Base-by-base conservation (phyloP, 2,797 vertebrate species). In the Chaunax sp. region DNA sequence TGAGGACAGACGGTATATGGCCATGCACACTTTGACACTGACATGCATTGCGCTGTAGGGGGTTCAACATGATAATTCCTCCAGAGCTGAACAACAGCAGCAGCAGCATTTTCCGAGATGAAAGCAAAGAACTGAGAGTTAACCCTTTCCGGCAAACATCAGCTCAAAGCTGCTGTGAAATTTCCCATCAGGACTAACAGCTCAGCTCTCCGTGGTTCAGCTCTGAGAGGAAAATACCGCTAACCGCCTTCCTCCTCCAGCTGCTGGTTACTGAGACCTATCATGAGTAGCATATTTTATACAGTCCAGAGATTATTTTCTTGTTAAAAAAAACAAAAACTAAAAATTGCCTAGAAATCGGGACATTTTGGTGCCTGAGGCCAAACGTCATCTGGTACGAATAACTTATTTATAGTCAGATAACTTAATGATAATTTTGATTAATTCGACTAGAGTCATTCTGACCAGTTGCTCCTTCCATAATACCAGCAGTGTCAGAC, bases 101-200 rank as follows among this genome's bases (percentile, higher is more conserved):
- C 80, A 64, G 61, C 76, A 84, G 64, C 79, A 35, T 78, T 86
- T 86, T 52, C 9, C 9, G 60, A 82, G 82, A 85, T 87, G 81
- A 87, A 81, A 85, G 83, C 58, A 41, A 33, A 62, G 79, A 70
- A 70, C 38, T 12, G 51, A 75, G 69, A 6, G 40, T 84, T 84
- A 87, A 89, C 82, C 71, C 80, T 75, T 81, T 66, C 67, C 69
- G 14, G 28, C 49, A 63, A 65, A 70, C 59, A 56, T 68, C 69
- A 22, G 47, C 67, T 75, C 62, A 72, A 43, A 69, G 75, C 65
- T 70, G 57, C 71, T 79, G 72, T 80, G 77, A 85, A 84, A 86
- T 79, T 33, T 13, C 46, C 66, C 69, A 33, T 60, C 61, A 14
- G 62, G 71, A 49, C 56, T 55, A 51, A 52, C 37, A 20, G 11